Percentiles rank a stretch among this genome's conserved stretches.
Evolutionary conservation across 2,113 vertebrate genomes (phyloP).

Genomic region (Halcyon senegalensis): DNA sequence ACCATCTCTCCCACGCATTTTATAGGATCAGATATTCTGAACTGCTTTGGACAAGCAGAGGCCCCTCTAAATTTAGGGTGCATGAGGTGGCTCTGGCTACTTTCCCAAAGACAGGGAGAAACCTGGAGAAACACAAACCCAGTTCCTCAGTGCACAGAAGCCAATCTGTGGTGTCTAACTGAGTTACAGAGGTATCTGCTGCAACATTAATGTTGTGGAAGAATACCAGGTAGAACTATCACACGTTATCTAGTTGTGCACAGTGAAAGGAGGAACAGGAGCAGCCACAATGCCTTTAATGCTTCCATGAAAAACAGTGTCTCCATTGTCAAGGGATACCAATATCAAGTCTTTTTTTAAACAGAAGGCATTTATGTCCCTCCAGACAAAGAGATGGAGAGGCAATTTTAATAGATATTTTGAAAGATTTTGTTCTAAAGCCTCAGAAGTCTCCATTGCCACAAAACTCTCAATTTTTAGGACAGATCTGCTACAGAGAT

Average conservation of each 20-base stretch:
- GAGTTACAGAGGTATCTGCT: not conserved
- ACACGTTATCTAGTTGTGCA: not conserved
- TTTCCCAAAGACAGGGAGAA: not conserved
- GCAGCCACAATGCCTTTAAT: not conserved
- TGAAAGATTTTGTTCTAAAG: not conserved
- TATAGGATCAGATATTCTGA: not conserved
- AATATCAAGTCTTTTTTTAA: not conserved
- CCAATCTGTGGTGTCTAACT: not conserved
- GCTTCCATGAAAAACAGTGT: not conserved
- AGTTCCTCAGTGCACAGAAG: not conserved
- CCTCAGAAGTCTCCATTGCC: not conserved
- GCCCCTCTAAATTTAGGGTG: conserved; percentile 7
- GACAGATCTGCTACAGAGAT: not conserved
- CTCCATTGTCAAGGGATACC: not conserved
- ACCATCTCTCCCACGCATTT: not conserved
- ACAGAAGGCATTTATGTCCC: not conserved
- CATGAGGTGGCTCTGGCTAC: conserved; percentile 23
- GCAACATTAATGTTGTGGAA: not conserved
- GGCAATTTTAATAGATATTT: not conserved
- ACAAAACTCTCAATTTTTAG: not conserved
- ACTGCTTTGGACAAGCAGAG: not conserved
- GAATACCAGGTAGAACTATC: not conserved
- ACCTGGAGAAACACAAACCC: not conserved
- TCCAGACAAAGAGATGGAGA: not conserved
- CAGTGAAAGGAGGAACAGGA: not conserved